phyloP scores from a whole-genome alignment of 1,140 invertebrate genomes.

The Asobara japonica region DNA sequence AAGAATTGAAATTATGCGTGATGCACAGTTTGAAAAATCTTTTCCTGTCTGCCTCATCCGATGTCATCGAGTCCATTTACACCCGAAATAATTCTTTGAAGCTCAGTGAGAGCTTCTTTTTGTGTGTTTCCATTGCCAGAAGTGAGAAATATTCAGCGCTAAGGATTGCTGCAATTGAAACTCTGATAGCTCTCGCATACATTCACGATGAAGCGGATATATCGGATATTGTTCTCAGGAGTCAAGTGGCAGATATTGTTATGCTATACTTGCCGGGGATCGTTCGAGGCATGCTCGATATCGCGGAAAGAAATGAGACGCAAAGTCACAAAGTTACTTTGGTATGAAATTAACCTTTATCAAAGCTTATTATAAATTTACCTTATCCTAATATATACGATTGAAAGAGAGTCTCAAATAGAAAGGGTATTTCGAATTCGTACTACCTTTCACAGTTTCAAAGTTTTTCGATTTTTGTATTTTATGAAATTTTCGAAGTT shows the following conservation, averaged over 20 bases:
- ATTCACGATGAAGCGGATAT: conserved; percentile 62
- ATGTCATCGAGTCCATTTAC: conserved; percentile 66
- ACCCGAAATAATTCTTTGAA: conserved; percentile 64
- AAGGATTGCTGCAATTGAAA: conserved; percentile 70
- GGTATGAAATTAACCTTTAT: conserved; percentile 57
- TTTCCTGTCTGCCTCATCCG: conserved; percentile 60
- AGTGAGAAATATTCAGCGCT: conserved; percentile 68
- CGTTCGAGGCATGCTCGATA: conserved; percentile 67
- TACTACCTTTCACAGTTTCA: no score
- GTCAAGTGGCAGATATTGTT: conserved; percentile 68
- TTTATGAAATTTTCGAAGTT: no score
- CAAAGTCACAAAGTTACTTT: conserved; percentile 71
- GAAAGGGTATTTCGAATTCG: no score
- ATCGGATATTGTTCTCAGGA: conserved; percentile 58
- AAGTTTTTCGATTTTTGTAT: no score
- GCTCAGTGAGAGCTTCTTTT: conserved; percentile 70
- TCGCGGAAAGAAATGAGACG: conserved; percentile 67
- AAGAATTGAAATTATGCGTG: conserved; percentile 71
- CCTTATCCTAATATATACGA: no score
- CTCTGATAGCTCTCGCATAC: conserved; percentile 69
- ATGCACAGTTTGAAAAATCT: conserved; percentile 67
- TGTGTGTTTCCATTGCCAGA: conserved; percentile 70
- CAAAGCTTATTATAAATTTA: no score
- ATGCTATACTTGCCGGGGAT: conserved; percentile 74
- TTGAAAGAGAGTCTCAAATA: no score